Conservation (phyloP, 2,888 invertebrate species). For the Microplitis manilae region DNA sequence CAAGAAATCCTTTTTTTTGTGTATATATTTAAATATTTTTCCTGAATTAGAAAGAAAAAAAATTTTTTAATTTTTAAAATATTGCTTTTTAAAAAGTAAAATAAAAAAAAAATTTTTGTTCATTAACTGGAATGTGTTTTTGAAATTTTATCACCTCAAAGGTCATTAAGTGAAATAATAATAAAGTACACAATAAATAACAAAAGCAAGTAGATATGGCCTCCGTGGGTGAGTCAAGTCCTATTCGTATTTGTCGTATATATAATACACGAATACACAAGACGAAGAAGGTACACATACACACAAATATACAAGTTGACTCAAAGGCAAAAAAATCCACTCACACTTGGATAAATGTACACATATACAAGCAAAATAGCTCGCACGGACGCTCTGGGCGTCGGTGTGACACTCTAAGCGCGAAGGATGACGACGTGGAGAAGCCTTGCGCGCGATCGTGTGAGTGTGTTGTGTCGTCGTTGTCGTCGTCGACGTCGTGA, state of each 20-base stretch:
- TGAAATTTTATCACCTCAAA: constrained; percentile 49
- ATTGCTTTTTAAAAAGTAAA: background rate
- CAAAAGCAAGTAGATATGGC: constrained; percentile 15
- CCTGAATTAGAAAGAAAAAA: background rate
- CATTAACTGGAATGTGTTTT: background rate
- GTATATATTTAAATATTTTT: no score
- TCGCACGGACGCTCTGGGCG: constrained; percentile 63
- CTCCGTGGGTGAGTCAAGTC: constrained; percentile 22
- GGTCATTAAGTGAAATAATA: constrained; percentile 55
- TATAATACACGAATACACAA: constrained; percentile 19
- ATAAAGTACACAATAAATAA: constrained; percentile 49
- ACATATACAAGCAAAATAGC: constrained; percentile 49
- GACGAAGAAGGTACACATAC: constrained; percentile 10
- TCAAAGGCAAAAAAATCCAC: constrained; percentile 39
- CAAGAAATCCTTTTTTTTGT: no score
- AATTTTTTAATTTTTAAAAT: background rate
- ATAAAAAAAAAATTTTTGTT: background rate
- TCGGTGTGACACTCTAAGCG: constrained; percentile 67
- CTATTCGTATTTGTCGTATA: constrained; percentile 38
- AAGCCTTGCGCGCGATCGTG: constrained; percentile 50
- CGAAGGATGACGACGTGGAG: constrained; percentile 63
- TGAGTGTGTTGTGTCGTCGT: constrained; percentile 37
- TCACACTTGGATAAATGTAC: constrained; percentile 46
- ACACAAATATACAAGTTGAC: background rate
- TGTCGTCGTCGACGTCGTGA: constrained; percentile 37